Conservation (phyloP, 2,797 vertebrate species). For the Pseudochirops corinnae region DNA sequence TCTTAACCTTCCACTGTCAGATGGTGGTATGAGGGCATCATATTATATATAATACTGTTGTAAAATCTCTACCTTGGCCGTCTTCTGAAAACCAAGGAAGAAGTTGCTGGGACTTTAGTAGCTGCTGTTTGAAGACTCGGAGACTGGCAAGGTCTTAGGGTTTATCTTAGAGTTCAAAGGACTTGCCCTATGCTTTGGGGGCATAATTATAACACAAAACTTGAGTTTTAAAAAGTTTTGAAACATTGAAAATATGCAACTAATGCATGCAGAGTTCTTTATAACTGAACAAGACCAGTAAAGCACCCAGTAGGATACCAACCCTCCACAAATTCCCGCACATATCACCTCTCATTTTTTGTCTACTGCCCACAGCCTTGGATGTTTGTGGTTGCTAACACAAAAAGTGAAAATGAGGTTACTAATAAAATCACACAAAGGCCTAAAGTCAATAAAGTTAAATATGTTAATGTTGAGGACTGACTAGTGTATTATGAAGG, state of each 20-base stretch:
- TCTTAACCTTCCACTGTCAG: background rate
- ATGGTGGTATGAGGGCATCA: background rate
- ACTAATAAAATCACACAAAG: background rate
- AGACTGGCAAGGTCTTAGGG: background rate
- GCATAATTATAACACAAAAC: too few relatives aligned
- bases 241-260: background rate
- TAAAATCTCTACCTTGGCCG: background rate
- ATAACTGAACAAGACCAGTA: background rate
- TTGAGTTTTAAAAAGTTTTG: background rate
- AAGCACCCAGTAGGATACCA: background rate
- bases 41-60: background rate
- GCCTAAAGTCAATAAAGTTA: background rate
- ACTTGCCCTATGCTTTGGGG: too few relatives aligned
- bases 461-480: background rate
- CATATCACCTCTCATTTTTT: background rate
- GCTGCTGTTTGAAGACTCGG: background rate
- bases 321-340: background rate
- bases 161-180: too few relatives aligned
- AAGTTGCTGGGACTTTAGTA: background rate
- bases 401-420: background rate
- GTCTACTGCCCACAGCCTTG: background rate
- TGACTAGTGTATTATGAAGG: background rate
- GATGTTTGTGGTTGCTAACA: background rate
- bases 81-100: background rate
- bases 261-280: background rate